phyloP scores from a whole-genome alignment of 2,888 invertebrate species.

The Dynastes grantii region DNA sequence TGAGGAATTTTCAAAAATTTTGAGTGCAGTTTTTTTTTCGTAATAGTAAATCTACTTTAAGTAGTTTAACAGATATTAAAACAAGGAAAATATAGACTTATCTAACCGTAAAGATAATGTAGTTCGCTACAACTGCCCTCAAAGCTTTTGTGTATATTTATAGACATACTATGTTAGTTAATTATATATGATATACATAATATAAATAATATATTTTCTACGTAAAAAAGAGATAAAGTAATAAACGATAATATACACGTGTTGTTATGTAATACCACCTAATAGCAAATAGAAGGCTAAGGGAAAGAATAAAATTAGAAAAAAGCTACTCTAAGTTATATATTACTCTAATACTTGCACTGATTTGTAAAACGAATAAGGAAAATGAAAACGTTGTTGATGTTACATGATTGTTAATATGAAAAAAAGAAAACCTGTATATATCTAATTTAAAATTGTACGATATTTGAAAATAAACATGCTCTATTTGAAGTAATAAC shows the following conservation, averaged over 20 bases:
- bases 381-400: constrained; percentile 74
- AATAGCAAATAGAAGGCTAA: constrained; percentile 14
- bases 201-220: constrained; percentile 30
- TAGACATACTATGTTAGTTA: constrained; percentile 62
- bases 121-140: constrained; percentile 56
- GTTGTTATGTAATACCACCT: constrained; percentile 9
- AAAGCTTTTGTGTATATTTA: constrained; percentile 62
- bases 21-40: constrained; percentile 54
- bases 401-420: constrained; percentile 81
- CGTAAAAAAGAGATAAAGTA: constrained; percentile 57
- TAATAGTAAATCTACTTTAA: constrained; percentile 19
- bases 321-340: neutral
- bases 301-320: neutral
- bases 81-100: neutral
- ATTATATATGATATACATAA: constrained; percentile 50
- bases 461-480: constrained; percentile 60
- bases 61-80: neutral
- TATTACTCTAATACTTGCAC: constrained; percentile 28
- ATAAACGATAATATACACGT: constrained; percentile 50
- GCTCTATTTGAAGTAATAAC: constrained; percentile 54
- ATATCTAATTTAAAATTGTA: constrained; percentile 68
- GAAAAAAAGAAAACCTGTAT: constrained; percentile 84
- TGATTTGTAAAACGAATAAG: constrained; percentile 35
- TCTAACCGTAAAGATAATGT: neutral
- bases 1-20: constrained; percentile 48